Conservation (phyloP, 2,113 vertebrate genomes). For the Cariama cristata region DNA sequence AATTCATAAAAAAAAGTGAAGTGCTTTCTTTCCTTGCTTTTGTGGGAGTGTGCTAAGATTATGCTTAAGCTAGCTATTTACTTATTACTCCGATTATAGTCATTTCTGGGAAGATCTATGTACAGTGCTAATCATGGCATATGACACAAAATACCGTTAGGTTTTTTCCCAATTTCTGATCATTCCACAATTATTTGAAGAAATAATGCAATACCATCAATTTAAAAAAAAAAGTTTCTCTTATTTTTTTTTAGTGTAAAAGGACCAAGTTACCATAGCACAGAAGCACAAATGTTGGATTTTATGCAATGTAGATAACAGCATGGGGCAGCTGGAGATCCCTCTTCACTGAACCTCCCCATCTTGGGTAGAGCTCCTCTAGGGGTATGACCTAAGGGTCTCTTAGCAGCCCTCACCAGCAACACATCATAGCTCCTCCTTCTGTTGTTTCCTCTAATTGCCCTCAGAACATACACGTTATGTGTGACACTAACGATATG, state of each 20-base stretch:
- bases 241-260: neutral
- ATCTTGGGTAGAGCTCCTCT: neutral
- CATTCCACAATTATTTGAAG: neutral
- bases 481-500: neutral
- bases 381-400: neutral
- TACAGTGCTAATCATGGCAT: neutral
- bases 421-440: fast-evolving
- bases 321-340: neutral
- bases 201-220: neutral
- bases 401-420: neutral
- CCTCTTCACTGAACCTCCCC: neutral
- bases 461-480: neutral
- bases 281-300: constrained; percentile 40
- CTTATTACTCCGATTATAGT: neutral
- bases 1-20: neutral
- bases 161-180: neutral
- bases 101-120: neutral
- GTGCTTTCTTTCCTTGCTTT: neutral
- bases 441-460: neutral
- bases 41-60: neutral
- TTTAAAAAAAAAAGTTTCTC: neutral
- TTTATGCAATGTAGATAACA: neutral
- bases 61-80: neutral
- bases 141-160: neutral
- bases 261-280: constrained; percentile 34